A percentile compares a stretch with the other conserved stretches of the same genome.
These are phyloP conservation scores for Drosophila micromelanica DNA, from an alignment of 1,140 invertebrate genomes.

Conservation along the genomic window DNA sequence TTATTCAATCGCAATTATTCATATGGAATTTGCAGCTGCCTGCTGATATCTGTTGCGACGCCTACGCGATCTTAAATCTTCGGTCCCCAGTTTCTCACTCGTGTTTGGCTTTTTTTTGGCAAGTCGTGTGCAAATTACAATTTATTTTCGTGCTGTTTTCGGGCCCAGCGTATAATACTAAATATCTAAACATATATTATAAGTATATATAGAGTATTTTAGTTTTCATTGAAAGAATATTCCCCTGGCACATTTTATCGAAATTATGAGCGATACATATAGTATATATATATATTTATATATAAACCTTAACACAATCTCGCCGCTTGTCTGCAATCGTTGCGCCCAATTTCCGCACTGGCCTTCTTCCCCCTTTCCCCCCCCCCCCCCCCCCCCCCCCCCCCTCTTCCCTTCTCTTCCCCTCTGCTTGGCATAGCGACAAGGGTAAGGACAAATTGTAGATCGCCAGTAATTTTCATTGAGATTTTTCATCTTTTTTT, in stretches of 20 bases:
- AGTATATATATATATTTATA: neutral
- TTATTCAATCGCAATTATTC: conserved; percentile 54
- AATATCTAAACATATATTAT: conserved; percentile 1
- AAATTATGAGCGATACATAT: conserved; percentile 22
- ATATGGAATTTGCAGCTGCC: conserved; percentile 52
- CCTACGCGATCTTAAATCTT: conserved; percentile 29
- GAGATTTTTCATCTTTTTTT: conserved; percentile 26
- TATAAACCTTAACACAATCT: too few relatives aligned
- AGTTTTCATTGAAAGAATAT: conserved; percentile 41
- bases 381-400: neutral
- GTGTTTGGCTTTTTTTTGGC: conserved; percentile 21
- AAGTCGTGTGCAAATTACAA: conserved; percentile 58
- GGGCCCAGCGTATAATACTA: conserved; percentile 14
- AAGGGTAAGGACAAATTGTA: conserved; percentile 48
- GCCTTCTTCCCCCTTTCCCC: conserved; percentile 5
- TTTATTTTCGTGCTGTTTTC: conserved; percentile 39
- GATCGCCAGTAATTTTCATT: conserved; percentile 46
- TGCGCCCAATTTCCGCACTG: conserved; percentile 38
- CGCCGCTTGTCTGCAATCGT: too few relatives aligned
- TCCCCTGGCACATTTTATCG: conserved; percentile 30
- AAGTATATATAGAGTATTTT: conserved; percentile 10
- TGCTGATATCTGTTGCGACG: conserved; percentile 13
- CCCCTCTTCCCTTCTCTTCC: too few relatives aligned
- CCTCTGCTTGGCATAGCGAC: neutral
- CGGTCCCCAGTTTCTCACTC: conserved; percentile 7